phyloP scores from a whole-genome alignment of 2,888 invertebrate species.

The Hoplodrina blanda region DNA sequence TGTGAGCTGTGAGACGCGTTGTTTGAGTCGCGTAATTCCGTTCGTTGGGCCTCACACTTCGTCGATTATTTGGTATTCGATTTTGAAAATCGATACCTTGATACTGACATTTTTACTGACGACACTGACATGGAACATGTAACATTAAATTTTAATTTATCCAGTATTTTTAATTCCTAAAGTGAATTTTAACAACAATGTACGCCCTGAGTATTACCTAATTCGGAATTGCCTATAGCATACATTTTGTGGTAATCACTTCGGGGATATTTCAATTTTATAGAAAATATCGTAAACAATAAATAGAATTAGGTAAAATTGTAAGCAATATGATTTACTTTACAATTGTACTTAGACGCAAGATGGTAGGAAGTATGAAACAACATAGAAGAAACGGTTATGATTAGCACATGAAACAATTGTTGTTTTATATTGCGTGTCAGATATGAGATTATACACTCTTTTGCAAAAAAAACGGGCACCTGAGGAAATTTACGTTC shows the following conservation, averaged over 20 bases:
- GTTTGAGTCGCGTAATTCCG: too few species aligned
- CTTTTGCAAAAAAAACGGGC: too few species aligned
- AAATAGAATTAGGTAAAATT: conserved; percentile 67
- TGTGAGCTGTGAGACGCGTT: too few species aligned
- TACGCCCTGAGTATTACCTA: conserved; percentile 30
- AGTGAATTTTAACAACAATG: conserved; percentile 39
- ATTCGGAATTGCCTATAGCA: conserved; percentile 58
- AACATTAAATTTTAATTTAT: conserved; percentile 46
- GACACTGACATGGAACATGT: conserved; percentile 25
- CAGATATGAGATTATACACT: conserved; percentile 51
- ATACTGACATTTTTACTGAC: conserved; percentile 25
- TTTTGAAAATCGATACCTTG: conserved; percentile 43
- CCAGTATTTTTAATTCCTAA: conserved; percentile 53
- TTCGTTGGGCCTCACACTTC: too few species aligned
- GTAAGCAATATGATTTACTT: conserved; percentile 68
- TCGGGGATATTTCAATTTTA: conserved; percentile 53
- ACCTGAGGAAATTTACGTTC: too few species aligned
- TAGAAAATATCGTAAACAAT: conserved; percentile 60
- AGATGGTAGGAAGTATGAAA: conserved; percentile 46
- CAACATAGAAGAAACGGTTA: conserved; percentile 49
- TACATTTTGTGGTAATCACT: conserved; percentile 54
- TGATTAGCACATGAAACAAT: conserved; percentile 49
- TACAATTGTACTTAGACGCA: conserved; percentile 55
- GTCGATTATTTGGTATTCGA: conserved; percentile 42
- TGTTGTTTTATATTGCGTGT: conserved; percentile 57